Evolutionary conservation across 1,140 invertebrate genomes (phyloP).

Genomic region (Psilanteris sp.): DNA sequence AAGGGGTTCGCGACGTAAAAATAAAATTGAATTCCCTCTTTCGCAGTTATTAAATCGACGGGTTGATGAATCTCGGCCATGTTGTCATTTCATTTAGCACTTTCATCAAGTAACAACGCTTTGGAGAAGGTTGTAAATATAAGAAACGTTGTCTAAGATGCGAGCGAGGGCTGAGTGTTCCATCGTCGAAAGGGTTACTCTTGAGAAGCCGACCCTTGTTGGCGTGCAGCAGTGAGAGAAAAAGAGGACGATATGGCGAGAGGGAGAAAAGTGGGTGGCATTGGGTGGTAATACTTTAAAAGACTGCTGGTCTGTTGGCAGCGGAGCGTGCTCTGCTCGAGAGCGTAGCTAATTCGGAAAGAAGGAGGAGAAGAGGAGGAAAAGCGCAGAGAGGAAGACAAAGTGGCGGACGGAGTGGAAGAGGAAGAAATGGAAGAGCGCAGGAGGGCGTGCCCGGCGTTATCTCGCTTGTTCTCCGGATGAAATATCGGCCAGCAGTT

Average conservation of each 20-base stretch:
- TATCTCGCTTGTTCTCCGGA: conserved; percentile 76
- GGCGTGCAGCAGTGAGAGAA: background rate
- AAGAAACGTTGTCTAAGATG: conserved; percentile 47
- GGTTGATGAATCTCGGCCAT: conserved; percentile 33
- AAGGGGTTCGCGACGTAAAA: conserved; percentile 10
- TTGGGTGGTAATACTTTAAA: conserved; percentile 75
- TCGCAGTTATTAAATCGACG: conserved; percentile 31
- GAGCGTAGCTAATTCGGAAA: conserved; percentile 53
- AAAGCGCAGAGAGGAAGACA: conserved; percentile 35
- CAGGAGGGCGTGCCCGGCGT: conserved; percentile 73
- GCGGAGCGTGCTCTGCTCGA: conserved; percentile 62
- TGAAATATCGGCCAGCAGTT: conserved; percentile 78
- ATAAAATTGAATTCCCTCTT: conserved; percentile 25
- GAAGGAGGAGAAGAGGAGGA: conserved; percentile 20
- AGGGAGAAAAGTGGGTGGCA: conserved; percentile 53
- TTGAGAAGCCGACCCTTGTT: conserved; percentile 22
- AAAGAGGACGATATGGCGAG: background rate
- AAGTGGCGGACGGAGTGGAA: conserved; percentile 27
- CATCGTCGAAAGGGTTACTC: conserved; percentile 52
- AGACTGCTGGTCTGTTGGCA: conserved; percentile 71
- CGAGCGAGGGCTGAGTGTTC: conserved; percentile 18
- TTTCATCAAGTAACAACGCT: conserved; percentile 50
- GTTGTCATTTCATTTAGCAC: conserved; percentile 51
- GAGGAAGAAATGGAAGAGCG: conserved; percentile 47
- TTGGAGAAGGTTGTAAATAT: conserved; percentile 49